Evolutionary conservation across 1,140 invertebrate species (phyloP), one percentile per base, ranked within the genome.

Genomic region (Vollenhovia emeryi): DNA sequence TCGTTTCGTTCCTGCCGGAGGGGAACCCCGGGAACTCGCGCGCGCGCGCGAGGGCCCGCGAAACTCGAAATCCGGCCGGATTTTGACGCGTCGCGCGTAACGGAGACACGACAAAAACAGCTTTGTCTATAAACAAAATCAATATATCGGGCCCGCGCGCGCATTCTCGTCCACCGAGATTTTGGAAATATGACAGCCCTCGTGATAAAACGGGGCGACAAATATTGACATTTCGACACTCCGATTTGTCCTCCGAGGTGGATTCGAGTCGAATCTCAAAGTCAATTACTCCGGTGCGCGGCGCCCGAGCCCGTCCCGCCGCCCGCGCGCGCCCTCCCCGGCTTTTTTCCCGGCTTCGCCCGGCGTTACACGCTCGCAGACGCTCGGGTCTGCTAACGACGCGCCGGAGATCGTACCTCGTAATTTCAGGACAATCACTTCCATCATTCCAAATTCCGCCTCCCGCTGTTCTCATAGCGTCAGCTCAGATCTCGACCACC

Each of bases 401-500:
- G 40, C 18, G 30, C 40, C 18, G 21, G 43, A 45, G 50, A 86
- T 87, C 71, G 73, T 86, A 74, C 30, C 48, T 86, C 68, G 78
- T 90, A 90, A 90, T 89, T 90, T 86, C 52, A 21, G n/a, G 57
- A 89, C 86, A 85, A 89, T 90, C 88, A 74, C 83, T 86, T 86
- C 78, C 68, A 60, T 89, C 88, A 79, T 85, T 90, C 68, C 64
- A 89, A 89, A 90, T 89, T 89, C 74, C 74, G 43, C 71, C 71
- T 86, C 64, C 62, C 43, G 62, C 62, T 82, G 76, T 88, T 88
- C 84, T 76, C 69, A 68, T 88, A 76, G 66, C 60, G 87, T 88
- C 76, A 86, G 57, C 75, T 76, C 55, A 62, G 59, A 76, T 68
- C 57, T 79, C 84, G 50, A 64, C 59, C 36, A 43, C 33, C 36